phyloP scores from a whole-genome alignment of 2,113 vertebrate species.

The Bucco capensis region DNA sequence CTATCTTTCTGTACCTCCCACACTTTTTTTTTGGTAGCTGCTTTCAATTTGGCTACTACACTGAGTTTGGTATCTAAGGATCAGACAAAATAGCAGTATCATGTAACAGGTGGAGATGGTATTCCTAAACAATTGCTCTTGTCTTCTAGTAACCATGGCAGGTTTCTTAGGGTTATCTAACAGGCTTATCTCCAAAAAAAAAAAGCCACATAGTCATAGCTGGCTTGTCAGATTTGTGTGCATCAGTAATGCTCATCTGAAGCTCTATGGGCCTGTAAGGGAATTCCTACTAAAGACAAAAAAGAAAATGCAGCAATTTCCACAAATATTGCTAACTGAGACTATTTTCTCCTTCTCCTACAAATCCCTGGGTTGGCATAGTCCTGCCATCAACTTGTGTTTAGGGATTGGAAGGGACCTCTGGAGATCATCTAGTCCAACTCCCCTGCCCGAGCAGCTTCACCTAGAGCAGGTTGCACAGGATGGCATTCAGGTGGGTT shows the following conservation, averaged over 20 bases:
- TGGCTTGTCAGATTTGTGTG: background rate
- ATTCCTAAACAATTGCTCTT: background rate
- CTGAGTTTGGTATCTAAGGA: background rate
- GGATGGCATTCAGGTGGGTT: no score
- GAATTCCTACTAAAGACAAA: background rate
- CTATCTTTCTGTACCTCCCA: background rate
- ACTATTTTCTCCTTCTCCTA: background rate
- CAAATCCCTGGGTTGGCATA: background rate
- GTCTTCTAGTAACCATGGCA: background rate
- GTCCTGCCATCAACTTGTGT: background rate
- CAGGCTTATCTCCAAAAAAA: background rate
- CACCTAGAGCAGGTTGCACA: no score
- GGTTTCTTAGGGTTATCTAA: background rate
- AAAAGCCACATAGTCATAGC: background rate
- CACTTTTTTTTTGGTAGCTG: background rate
- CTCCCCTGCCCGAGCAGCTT: no score
- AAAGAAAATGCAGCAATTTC: background rate
- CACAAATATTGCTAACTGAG: background rate
- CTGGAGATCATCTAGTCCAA: no score
- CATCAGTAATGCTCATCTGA: background rate
- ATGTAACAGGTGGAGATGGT: background rate
- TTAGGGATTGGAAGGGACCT: background rate
- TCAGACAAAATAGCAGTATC: background rate
- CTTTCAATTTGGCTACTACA: background rate
- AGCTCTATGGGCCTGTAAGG: background rate